Conservation (phyloP, 1,140 invertebrate species). For the Aphelenchoides fujianensis region DNA sequence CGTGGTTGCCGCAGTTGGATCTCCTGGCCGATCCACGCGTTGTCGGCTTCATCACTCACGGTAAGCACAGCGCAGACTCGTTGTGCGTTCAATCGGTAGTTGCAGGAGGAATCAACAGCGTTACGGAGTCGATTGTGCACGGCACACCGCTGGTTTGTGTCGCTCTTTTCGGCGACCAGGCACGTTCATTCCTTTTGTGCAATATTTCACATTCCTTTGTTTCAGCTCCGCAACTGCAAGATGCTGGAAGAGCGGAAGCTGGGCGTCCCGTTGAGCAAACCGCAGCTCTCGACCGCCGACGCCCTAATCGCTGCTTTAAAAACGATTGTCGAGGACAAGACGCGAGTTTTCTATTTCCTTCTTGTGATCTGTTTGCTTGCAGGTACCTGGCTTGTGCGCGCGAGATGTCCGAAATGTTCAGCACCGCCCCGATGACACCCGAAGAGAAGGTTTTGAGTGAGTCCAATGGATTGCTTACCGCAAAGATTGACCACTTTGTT, state of each 20-base stretch:
- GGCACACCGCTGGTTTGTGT: background rate
- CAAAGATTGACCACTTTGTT: background rate
- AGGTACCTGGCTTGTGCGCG: no score
- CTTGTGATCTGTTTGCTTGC: no score
- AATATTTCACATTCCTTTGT: no score
- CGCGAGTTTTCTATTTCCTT: background rate
- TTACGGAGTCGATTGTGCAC: background rate
- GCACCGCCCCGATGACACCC: slow-evolving; percentile 12
- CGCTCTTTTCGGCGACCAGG: slow-evolving; percentile 10
- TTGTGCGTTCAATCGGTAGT: no score
- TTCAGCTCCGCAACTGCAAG: slow-evolving; percentile 13
- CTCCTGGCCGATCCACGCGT: slow-evolving; percentile 19
- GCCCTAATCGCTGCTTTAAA: background rate
- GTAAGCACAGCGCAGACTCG: no score
- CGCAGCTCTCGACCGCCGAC: background rate
- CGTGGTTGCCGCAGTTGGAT: slow-evolving; percentile 49
- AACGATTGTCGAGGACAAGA: background rate
- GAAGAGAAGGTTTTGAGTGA: background rate
- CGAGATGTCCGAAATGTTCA: slow-evolving; percentile 15
- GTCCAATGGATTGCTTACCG: background rate
- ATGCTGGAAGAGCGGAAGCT: slow-evolving; percentile 1
- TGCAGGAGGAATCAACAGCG: slow-evolving; percentile 15
- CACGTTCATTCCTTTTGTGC: no score
- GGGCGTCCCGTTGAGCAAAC: background rate
- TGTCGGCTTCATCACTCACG: background rate